Evolutionary conservation across 2,113 vertebrate genomes (phyloP).

Genomic region (Sapajus apella): DNA sequence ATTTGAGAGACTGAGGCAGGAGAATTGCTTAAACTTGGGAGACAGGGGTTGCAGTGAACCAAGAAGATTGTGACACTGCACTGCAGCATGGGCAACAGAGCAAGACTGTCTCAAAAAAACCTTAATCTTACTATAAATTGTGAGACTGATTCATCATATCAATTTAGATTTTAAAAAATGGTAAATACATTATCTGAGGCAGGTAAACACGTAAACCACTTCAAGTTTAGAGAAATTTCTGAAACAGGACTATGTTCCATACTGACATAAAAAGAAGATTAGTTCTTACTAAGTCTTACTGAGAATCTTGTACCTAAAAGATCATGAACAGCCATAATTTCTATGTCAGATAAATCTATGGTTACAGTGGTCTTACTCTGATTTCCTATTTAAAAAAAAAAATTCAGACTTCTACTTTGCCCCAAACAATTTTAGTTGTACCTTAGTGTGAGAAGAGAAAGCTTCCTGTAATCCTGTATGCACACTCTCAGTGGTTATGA

Average conservation of each 20-base stretch:
- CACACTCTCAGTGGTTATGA: no score
- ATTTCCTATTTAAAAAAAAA: not conserved
- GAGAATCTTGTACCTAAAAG: not conserved
- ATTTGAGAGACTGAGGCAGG: no score
- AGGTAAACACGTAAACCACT: not conserved
- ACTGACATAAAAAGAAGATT: constrained; percentile 31
- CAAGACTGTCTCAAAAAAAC: no score
- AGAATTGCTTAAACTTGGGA: no score
- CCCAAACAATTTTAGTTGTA: not conserved
- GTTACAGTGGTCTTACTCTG: fast-evolving
- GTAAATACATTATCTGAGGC: constrained; percentile 39
- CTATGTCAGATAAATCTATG: not conserved
- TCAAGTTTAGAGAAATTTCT: constrained; percentile 67
- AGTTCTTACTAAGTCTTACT: not conserved
- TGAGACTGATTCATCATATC: constrained; percentile 40
- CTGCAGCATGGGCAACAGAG: no score
- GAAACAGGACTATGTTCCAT: not conserved
- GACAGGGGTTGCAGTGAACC: no score
- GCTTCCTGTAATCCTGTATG: not conserved
- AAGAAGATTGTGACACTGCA: no score
- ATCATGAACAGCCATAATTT: not conserved
- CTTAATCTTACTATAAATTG: constrained; percentile 39
- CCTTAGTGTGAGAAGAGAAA: not conserved
- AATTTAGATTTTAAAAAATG: constrained; percentile 49
- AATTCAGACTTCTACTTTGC: not conserved